Percentiles rank a stretch among this genome's conserved stretches.
Evolutionary conservation across 2,113 vertebrate genomes (phyloP).

Genomic region (Alexandromys fortis): DNA sequence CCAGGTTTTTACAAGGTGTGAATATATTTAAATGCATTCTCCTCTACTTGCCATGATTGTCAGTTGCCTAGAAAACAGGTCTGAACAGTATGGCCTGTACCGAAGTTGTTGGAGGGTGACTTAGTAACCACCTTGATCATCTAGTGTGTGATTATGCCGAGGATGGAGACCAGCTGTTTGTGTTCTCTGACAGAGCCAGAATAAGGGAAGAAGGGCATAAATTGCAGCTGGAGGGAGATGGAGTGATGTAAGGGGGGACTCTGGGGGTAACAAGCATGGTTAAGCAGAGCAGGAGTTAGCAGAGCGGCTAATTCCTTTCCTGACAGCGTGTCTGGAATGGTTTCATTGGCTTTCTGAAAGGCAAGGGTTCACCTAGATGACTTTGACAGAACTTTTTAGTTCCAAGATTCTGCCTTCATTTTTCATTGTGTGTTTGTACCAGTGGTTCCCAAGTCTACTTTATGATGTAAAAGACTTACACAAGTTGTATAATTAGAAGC

Average conservation of each 20-base stretch:
- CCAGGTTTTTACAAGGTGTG: conserved; percentile 45
- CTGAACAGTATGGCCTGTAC: conserved; percentile 26
- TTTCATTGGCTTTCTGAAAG: conserved; percentile 49
- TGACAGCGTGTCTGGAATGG: conserved; percentile 70
- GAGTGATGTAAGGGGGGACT: conserved; percentile 66
- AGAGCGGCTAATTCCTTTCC: conserved; percentile 59
- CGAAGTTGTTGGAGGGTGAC: conserved; percentile 55
- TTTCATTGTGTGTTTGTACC: not conserved
- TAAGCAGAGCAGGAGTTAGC: conserved; percentile 62
- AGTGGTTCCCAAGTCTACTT: not conserved
- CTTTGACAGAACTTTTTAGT: conserved; percentile 62
- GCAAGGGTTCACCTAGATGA: conserved; percentile 50
- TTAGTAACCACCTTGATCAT: conserved; percentile 53
- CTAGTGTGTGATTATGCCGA: conserved; percentile 43
- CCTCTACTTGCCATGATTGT: conserved; percentile 31
- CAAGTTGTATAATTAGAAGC: not conserved
- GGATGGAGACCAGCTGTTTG: conserved; percentile 74
- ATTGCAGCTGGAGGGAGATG: conserved; percentile 70
- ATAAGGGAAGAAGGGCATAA: conserved; percentile 48
- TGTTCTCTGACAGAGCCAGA: conserved; percentile 49
- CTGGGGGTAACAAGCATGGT: conserved; percentile 48
- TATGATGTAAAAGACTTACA: not conserved
- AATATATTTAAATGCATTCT: conserved; percentile 47
- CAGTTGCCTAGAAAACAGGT: conserved; percentile 43
- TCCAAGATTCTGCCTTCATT: conserved; percentile 60